Base-by-base conservation (phyloP, 1,140 invertebrate genomes). In the Tetraneura akinire region DNA sequence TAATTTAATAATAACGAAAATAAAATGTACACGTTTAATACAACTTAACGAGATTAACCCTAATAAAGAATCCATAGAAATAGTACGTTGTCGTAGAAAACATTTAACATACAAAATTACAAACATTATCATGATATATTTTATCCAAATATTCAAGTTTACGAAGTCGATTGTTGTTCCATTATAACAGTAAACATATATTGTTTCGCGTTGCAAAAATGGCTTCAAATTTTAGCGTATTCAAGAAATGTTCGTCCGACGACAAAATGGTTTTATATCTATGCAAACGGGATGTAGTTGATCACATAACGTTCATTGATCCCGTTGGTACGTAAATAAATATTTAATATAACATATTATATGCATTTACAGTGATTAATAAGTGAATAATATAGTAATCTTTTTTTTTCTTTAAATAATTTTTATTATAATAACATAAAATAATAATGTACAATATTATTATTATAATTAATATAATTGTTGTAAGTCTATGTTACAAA, bases 201-300 rank as follows among this genome's bases (percentile, higher is more conserved):
- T 37, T 37, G 32, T 21, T 42, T 45, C 64, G n/a, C 18, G 16
- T 8, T 9, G 32, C 80, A 91, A 85, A n/a, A 83, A 95, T 95
- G 94, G 93, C 94, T 84, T 90, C 91, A 82, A 94, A 94, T 85
- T 94, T 94, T 86, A 95, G 96, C 88, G 95, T 98, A 83, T 98
- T 93, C 87, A 98, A 98, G 87, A 98, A 98, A 87, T 92, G 91
- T 83, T 94, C 95, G 6, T 95, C 96, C 10, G 98, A 98, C 88
- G 94, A 93, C 78, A 97, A 97, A 89, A 89, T 98, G 71, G 96
- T 96, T 18, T 88, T 98, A 80, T 99, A 99, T 85, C 89, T 99
- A 83, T 95, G 96, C 6, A 97, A 98, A 86, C 88, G 97, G 83
- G 97, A 99, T 85, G 98, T 97, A 87, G 92, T 99, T 76, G 97